phyloP scores from a whole-genome alignment of 1,140 invertebrate species.

The Drosophila kanapiae region DNA sequence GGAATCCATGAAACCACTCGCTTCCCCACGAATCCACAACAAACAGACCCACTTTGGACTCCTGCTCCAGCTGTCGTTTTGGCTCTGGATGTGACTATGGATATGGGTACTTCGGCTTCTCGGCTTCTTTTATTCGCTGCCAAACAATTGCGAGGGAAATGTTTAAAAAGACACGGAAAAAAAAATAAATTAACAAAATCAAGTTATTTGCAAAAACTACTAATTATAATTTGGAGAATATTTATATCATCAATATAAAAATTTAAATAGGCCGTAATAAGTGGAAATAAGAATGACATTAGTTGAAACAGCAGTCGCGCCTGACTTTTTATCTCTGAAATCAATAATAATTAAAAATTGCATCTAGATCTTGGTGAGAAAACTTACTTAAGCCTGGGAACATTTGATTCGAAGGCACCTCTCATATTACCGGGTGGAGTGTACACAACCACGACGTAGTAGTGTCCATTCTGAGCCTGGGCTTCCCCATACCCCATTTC shows the following conservation, averaged over 20 bases:
- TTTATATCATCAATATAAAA: too few species aligned
- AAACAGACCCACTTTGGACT: conserved; percentile 57
- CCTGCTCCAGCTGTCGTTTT: neutral
- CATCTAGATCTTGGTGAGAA: too few species aligned
- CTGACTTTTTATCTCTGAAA: too few species aligned
- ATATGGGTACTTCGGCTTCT: conserved; percentile 30
- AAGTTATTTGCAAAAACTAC: too few species aligned
- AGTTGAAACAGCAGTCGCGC: too few species aligned
- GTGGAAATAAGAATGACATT: too few species aligned
- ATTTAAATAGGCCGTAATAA: too few species aligned
- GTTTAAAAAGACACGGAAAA: too few species aligned
- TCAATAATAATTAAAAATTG: neutral
- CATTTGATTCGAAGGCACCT: conserved; percentile 16
- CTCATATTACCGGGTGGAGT: conserved; percentile 10
- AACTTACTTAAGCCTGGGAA: neutral
- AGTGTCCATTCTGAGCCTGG: neutral
- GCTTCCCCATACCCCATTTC: conserved; percentile 15
- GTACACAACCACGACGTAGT: conserved; percentile 32
- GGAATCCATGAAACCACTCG: conserved; percentile 36
- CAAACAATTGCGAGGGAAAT: conserved; percentile 68
- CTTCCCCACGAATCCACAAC: conserved; percentile 20
- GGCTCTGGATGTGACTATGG: conserved; percentile 18
- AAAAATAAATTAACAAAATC: too few species aligned
- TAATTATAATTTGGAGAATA: too few species aligned
- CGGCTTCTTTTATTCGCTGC: conserved; percentile 59